phyloP scores from a whole-genome alignment of 2,113 vertebrate genomes.

The Cairina moschata region DNA sequence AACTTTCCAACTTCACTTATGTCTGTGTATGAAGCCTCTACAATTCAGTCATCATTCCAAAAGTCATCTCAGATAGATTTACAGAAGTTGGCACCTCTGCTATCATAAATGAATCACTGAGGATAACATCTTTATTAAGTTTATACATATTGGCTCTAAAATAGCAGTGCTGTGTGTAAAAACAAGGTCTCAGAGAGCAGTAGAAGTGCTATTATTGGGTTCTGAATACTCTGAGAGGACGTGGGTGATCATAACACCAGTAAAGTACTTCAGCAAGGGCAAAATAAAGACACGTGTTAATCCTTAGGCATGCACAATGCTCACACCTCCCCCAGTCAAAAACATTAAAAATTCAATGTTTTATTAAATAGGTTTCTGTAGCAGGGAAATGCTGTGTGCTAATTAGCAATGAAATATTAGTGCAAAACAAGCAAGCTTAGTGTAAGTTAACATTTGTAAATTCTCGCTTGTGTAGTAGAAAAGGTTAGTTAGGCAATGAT shows the following conservation, averaged over 20 bases:
- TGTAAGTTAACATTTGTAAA: neutral
- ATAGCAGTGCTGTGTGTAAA: neutral
- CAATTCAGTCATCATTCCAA: neutral
- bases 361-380: slow-evolving; percentile 36
- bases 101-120: neutral
- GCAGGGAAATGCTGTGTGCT: neutral
- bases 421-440: neutral
- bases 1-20: neutral
- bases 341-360: slow-evolving; percentile 42
- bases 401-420: slow-evolving; percentile 22
- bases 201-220: neutral
- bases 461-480: neutral
- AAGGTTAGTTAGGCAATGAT: slow-evolving; percentile 42
- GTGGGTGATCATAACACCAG: neutral
- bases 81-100: neutral
- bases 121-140: slow-evolving; percentile 23
- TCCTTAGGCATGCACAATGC: neutral
- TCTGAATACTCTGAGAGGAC: neutral
- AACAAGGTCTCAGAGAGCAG: neutral
- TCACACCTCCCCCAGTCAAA: slow-evolving; percentile 1
- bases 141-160: slow-evolving; percentile 13
- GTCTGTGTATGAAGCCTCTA: neutral
- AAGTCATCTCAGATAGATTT: slow-evolving; percentile 33
- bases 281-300: slow-evolving; percentile 1
- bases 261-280: neutral